Percentiles rank a stretch among this genome's conserved stretches.
Evolutionary conservation across 2,888 invertebrate genomes (phyloP).

Genomic region (Lithodes maja): DNA sequence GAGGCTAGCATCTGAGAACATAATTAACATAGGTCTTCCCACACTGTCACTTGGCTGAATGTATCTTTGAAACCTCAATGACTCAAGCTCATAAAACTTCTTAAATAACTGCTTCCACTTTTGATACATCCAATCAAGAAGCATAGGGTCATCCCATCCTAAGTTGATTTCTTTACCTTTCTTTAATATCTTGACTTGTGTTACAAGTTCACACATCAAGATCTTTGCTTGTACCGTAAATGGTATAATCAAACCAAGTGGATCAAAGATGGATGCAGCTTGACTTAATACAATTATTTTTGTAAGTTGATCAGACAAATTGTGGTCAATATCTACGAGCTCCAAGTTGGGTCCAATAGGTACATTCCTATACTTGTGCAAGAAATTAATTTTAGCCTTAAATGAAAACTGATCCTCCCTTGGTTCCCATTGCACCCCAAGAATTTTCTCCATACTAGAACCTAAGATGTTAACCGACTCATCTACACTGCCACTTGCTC

Average conservation of each 20-base stretch:
- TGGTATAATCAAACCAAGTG: too few species aligned
- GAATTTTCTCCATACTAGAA: background rate
- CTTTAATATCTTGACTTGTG: too few species aligned
- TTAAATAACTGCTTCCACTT: too few species aligned
- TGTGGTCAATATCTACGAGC: background rate
- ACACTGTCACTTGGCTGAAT: slow-evolving; percentile 20
- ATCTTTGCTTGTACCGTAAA: too few species aligned
- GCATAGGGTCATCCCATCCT: too few species aligned
- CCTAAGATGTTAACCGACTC: background rate
- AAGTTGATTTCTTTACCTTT: too few species aligned
- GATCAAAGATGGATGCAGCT: too few species aligned
- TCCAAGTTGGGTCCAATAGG: background rate
- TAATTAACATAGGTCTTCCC: slow-evolving; percentile 31
- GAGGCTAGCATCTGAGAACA: slow-evolving; percentile 38
- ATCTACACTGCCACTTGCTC: background rate
- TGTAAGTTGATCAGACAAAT: background rate
- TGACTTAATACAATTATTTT: background rate
- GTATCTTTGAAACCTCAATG: background rate
- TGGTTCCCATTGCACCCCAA: background rate
- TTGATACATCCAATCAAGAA: too few species aligned
- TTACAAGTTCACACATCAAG: too few species aligned
- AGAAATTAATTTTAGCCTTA: background rate
- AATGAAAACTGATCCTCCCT: background rate
- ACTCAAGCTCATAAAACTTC: too few species aligned
- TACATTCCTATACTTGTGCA: background rate